These are phyloP conservation scores for Latheticus oryzae DNA, from an alignment of 2,888 invertebrate genomes.

Conservation along the genomic window DNA sequence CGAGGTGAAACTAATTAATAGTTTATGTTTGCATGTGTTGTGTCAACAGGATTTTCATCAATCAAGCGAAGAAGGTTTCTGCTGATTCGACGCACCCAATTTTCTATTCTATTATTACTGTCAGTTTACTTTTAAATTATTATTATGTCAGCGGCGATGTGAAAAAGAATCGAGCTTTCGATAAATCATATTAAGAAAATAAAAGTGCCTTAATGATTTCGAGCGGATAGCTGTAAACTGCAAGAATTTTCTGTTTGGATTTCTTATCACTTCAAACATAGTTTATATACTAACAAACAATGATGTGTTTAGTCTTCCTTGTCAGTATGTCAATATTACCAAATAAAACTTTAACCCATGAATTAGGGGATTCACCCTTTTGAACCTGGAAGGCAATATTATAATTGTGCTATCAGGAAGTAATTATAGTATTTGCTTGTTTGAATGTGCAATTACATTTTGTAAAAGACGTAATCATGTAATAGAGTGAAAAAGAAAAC, in stretches of 20 bases:
- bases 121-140: background rate
- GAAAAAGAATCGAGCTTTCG: slow-evolving; percentile 1
- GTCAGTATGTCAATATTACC: slow-evolving; percentile 23
- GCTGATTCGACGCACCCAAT: background rate
- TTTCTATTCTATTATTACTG: background rate
- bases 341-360: too few relatives aligned
- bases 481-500: too few relatives aligned
- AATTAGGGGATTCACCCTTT: too few relatives aligned
- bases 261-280: slow-evolving; percentile 23
- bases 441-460: too few relatives aligned
- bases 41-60: slow-evolving; percentile 16
- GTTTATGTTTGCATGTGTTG: slow-evolving; percentile 19
- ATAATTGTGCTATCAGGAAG: too few relatives aligned
- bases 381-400: too few relatives aligned
- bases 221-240: slow-evolving; percentile 8
- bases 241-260: slow-evolving; percentile 25
- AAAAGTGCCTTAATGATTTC: slow-evolving; percentile 15
- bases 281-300: slow-evolving; percentile 28
- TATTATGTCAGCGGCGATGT: slow-evolving; percentile 2
- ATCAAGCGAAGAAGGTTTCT: slow-evolving; percentile 8
- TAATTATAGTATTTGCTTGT: too few relatives aligned
- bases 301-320: slow-evolving; percentile 7
- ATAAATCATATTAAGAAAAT: slow-evolving; percentile 13
- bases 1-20: slow-evolving; percentile 16
- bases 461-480: too few relatives aligned